phyloP scores from a whole-genome alignment of 2,888 invertebrate genomes.

The Caenorhabditis macrosperma region DNA sequence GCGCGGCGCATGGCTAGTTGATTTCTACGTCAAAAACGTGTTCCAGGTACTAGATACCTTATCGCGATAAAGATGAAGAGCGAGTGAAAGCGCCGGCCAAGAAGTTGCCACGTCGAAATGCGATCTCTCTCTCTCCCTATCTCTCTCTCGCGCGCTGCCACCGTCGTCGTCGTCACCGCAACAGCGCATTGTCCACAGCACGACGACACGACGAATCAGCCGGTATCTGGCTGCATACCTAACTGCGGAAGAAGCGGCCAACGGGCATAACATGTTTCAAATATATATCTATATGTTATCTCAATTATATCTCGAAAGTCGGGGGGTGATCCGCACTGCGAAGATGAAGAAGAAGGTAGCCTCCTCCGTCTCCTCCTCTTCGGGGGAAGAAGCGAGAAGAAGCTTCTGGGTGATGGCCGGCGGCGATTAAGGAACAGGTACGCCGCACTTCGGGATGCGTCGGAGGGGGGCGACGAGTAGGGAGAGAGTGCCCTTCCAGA shows the following conservation, averaged over 20 bases:
- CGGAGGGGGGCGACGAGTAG: conserved; percentile 41
- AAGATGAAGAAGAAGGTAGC: conserved; percentile 12
- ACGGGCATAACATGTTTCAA: conserved; percentile 51
- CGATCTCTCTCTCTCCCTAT: too few species aligned
- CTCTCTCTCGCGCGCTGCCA: conserved; percentile 6
- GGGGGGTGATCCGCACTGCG: conserved; percentile 23
- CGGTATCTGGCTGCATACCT: conserved; percentile 45
- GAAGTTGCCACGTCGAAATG: conserved; percentile 49
- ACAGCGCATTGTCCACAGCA: conserved; percentile 19
- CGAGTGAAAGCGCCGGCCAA: conserved; percentile 33
- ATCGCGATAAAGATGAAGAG: conserved; percentile 31
- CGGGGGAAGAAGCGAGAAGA: conserved; percentile 18
- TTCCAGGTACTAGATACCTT: conserved; percentile 56
- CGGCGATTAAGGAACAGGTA: conserved; percentile 62
- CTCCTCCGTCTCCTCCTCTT: too few species aligned
- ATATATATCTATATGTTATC: conserved; percentile 56
- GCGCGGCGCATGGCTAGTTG: conserved; percentile 19
- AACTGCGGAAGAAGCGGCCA: conserved; percentile 40
- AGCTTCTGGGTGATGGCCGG: conserved; percentile 51
- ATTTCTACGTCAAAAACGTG: conserved; percentile 53
- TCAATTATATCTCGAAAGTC: conserved; percentile 56
- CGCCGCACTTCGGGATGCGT: conserved; percentile 54
- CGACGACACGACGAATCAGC: conserved; percentile 8
- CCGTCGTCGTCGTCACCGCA: neutral
- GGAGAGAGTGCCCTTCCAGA: conserved; percentile 47